phyloP scores from a whole-genome alignment of 2,888 invertebrate genomes.

The Colostygia pectinataria region DNA sequence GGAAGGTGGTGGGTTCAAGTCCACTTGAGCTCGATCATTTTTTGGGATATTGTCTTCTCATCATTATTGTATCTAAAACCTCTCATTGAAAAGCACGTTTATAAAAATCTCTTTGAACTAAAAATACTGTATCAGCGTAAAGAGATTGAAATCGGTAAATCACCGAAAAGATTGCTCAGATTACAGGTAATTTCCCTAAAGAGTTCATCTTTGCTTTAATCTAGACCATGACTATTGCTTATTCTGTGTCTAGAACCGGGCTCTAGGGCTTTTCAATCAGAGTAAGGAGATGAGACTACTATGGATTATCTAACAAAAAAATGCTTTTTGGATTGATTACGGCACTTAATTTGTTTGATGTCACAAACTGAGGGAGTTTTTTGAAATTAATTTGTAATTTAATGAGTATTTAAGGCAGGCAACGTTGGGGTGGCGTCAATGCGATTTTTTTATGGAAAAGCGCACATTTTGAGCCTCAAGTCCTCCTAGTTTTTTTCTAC shows the following conservation, averaged over 20 bases:
- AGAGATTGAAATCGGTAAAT: conserved; percentile 21
- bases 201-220: conserved; percentile 23
- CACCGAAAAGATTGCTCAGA: conserved; percentile 23
- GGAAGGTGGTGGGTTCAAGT: too few species aligned
- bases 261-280: conserved; percentile 24
- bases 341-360: conserved; percentile 7
- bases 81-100: too few species aligned
- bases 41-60: too few species aligned
- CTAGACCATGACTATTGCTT: conserved; percentile 17
- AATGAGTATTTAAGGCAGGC: too few species aligned
- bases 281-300: conserved; percentile 10
- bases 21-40: too few species aligned
- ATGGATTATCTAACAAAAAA: conserved; percentile 15
- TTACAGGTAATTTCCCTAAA: conserved; percentile 34
- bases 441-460: too few species aligned
- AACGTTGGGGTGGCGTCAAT: too few species aligned
- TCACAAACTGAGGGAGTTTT: not conserved
- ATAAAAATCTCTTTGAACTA: too few species aligned
- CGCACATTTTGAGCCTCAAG: too few species aligned
- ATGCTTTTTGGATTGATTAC: conserved; percentile 14
- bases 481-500: too few species aligned
- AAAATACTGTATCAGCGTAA: conserved; percentile 1
- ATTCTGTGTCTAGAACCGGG: conserved; percentile 12
- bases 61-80: too few species aligned
- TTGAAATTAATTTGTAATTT: too few species aligned